Evolutionary conservation across 2,888 invertebrate genomes (phyloP).

Genomic region (Therioaphis trifolii): DNA sequence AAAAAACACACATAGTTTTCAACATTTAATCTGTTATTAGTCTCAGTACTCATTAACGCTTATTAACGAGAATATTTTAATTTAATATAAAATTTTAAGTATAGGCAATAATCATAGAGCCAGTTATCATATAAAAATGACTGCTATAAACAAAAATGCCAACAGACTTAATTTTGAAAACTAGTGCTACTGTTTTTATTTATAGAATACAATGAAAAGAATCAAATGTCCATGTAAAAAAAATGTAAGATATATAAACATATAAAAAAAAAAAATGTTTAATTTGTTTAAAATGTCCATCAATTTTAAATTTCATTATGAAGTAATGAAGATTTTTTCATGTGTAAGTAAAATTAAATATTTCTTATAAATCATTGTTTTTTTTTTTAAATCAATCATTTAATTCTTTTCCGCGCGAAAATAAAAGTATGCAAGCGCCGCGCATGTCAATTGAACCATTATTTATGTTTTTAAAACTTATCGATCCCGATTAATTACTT

Average conservation of each 20-base stretch:
- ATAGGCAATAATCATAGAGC: background rate
- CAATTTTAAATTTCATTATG: background rate
- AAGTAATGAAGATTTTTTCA: background rate
- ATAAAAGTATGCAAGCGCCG: conserved; percentile 59
- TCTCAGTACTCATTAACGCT: background rate
- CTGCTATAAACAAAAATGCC: conserved; percentile 1
- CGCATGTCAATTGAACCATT: conserved; percentile 48
- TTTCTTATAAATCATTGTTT: background rate
- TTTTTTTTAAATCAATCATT: conserved; percentile 47
- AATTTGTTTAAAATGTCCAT: background rate
- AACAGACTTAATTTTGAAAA: conserved; percentile 39
- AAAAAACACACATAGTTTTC: conserved; percentile 47
- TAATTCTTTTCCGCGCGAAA: conserved; percentile 56
- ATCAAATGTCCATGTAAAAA: conserved; percentile 49
- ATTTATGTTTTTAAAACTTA: conserved; percentile 51
- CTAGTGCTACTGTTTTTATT: conserved; percentile 24
- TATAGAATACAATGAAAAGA: conserved; percentile 52
- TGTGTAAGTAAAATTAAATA: background rate
- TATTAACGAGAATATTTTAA: background rate
- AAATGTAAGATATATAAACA: background rate
- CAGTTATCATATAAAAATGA: background rate
- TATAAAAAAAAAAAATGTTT: background rate
- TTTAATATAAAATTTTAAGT: background rate
- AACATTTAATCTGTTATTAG: conserved; percentile 43
- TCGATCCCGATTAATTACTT: background rate